Conservation (phyloP, 2,888 invertebrate species). For the Dynastes maya region DNA sequence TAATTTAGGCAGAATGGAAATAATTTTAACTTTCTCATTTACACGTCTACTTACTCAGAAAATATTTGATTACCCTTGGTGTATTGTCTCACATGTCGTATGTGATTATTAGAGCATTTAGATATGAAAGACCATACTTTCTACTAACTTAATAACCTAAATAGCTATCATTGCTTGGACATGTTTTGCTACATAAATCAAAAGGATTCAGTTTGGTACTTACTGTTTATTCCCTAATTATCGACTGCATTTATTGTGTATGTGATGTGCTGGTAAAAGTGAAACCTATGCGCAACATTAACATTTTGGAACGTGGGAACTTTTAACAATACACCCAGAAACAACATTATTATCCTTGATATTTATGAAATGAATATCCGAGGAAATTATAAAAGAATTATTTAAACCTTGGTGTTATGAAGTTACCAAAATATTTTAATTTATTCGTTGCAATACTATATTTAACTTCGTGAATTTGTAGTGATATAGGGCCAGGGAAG, state of each 20-base stretch:
- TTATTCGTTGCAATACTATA: no score
- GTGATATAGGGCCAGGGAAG: no score
- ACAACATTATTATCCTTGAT: background rate
- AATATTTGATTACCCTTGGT: background rate
- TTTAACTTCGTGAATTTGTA: no score
- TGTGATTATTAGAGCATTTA: slow-evolving; percentile 2
- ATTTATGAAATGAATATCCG: background rate
- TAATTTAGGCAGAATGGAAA: background rate
- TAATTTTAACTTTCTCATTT: background rate
- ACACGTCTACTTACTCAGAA: background rate
- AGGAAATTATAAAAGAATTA: background rate
- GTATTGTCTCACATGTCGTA: background rate
- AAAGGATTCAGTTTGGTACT: background rate
- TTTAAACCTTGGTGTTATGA: background rate
- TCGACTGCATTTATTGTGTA: background rate
- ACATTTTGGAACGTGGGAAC: slow-evolving; percentile 20
- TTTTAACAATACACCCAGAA: background rate
- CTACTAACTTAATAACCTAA: slow-evolving; percentile 3
- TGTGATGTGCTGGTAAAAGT: background rate
- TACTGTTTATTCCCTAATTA: background rate
- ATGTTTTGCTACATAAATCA: background rate
- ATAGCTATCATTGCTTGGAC: background rate
- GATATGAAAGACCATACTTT: background rate
- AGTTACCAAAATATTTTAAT: no score
- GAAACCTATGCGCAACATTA: background rate